Evolutionary conservation across 2,888 invertebrate species (phyloP).

Genomic region (Conomelus anceps): DNA sequence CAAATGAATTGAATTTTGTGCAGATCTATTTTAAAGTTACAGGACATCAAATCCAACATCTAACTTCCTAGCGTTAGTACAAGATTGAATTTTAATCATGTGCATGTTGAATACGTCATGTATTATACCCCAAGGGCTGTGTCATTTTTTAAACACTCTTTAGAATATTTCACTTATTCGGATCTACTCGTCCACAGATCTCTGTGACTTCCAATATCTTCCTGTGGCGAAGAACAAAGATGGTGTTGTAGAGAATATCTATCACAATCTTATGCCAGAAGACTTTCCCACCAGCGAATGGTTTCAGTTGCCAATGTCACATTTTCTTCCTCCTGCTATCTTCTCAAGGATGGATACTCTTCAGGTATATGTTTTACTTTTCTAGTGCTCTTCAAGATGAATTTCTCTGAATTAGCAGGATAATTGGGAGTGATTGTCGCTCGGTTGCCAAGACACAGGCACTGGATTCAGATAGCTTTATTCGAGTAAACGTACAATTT

Average conservation of each 20-base stretch:
- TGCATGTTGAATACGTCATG: background rate
- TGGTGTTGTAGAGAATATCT: slow-evolving; percentile 51
- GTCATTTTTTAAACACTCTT: too few relatives aligned
- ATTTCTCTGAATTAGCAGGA: background rate
- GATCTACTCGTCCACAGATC: slow-evolving; percentile 53
- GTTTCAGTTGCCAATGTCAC: slow-evolving; percentile 51
- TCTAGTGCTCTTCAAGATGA: too few relatives aligned
- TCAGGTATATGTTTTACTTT: slow-evolving; percentile 21
- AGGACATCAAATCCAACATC: too few relatives aligned
- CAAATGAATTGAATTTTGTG: too few relatives aligned
- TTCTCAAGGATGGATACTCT: slow-evolving; percentile 69
- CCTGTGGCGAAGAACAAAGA: slow-evolving; percentile 52
- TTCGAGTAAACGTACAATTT: too few relatives aligned
- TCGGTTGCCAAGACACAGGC: background rate
- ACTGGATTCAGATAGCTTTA: background rate
- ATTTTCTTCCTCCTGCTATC: slow-evolving; percentile 66
- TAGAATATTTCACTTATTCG: background rate
- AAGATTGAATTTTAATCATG: too few relatives aligned
- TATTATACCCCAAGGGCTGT: too few relatives aligned
- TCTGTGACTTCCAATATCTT: slow-evolving; percentile 89
- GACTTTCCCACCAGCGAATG: slow-evolving; percentile 51
- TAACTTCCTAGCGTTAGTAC: too few relatives aligned
- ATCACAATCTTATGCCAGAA: slow-evolving; percentile 57
- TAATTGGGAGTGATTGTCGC: background rate
- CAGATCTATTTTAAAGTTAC: too few relatives aligned